Conservation (phyloP, 2,888 invertebrate species). For the Cheilosia vernalis region DNA sequence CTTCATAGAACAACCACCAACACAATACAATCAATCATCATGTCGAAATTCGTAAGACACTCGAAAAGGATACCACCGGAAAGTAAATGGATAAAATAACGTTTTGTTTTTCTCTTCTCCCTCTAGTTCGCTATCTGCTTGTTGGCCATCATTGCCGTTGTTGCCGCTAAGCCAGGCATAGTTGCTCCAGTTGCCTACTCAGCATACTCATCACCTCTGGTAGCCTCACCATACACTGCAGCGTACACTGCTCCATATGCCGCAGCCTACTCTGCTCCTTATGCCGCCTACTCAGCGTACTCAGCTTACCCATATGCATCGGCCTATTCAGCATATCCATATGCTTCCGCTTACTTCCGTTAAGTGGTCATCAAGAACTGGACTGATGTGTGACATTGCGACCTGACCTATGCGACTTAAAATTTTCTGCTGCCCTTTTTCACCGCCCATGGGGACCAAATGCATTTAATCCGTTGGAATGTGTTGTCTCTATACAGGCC, state of each 20-base stretch:
- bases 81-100: background rate
- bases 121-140: constrained; percentile 82
- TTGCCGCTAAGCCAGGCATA: constrained; percentile 82
- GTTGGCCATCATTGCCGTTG: constrained; percentile 81
- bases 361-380: constrained; percentile 72
- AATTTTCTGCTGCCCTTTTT: constrained; percentile 18
- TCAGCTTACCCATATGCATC: constrained; percentile 79
- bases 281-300: constrained; percentile 79
- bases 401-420: constrained; percentile 59
- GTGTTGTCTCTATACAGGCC: constrained; percentile 10
- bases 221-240: constrained; percentile 78
- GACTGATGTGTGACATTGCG: constrained; percentile 32
- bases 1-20: constrained; percentile 58
- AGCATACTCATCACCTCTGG: constrained; percentile 76
- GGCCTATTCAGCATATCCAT: constrained; percentile 80
- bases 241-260: constrained; percentile 76
- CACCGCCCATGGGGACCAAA: constrained; percentile 12
- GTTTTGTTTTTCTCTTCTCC: background rate
- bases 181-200: constrained; percentile 81
- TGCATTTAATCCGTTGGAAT: constrained; percentile 27
- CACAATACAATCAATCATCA: constrained; percentile 54
- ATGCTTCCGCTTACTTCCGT: constrained; percentile 81
- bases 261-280: constrained; percentile 77
- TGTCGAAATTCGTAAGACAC: constrained; percentile 73
- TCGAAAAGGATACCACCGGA: background rate